These are phyloP conservation scores for Papilio polyxenes DNA, from an alignment of 1,140 invertebrate species.

Conservation along the genomic window DNA sequence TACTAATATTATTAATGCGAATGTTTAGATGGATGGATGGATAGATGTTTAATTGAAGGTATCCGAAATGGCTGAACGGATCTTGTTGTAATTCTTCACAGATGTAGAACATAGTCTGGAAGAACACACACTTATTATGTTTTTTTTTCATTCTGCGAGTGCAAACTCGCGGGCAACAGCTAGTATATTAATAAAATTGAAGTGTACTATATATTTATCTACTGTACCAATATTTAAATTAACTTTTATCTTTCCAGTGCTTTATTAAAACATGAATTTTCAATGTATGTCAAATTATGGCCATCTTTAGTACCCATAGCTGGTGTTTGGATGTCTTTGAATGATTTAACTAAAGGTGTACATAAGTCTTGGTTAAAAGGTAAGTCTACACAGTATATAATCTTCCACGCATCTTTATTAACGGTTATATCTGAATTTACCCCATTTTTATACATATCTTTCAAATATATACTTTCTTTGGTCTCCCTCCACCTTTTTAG, in stretches of 20 bases:
- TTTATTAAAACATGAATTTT: conserved; percentile 60
- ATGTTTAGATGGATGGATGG: too few relatives aligned
- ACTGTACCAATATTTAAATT: not conserved
- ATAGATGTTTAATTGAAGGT: too few relatives aligned
- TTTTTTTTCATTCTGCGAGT: too few relatives aligned
- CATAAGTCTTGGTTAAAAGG: conserved; percentile 47
- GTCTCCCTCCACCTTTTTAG: too few relatives aligned
- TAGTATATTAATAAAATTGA: too few relatives aligned
- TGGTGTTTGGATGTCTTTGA: conserved; percentile 58
- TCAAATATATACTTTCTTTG: too few relatives aligned
- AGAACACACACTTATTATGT: too few relatives aligned
- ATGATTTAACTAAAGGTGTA: conserved; percentile 42
- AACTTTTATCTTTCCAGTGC: conserved; percentile 49
- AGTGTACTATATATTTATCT: too few relatives aligned
- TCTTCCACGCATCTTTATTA: not conserved
- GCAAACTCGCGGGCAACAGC: too few relatives aligned
- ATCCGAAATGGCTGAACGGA: too few relatives aligned
- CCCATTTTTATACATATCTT: not conserved
- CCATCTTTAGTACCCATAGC: conserved; percentile 60
- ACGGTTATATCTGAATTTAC: not conserved
- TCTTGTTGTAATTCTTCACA: too few relatives aligned
- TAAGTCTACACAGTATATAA: conserved; percentile 34
- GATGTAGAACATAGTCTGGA: too few relatives aligned
- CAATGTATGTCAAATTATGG: conserved; percentile 65
- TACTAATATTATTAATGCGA: not conserved